Evolutionary conservation across 2,888 invertebrate species (phyloP).

Genomic region (Pemphredon lugubris): DNA sequence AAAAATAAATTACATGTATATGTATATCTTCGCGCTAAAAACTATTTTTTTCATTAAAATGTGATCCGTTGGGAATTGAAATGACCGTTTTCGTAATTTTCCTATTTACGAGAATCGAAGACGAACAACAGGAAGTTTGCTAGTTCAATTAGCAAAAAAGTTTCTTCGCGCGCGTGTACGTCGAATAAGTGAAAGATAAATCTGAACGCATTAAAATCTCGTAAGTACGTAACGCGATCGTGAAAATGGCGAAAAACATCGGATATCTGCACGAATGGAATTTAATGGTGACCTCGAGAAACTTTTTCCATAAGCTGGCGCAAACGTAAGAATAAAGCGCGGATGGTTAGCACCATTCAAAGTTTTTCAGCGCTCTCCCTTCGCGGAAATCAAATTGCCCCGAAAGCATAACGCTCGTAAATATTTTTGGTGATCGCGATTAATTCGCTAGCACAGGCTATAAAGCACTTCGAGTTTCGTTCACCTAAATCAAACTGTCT

Average conservation of each 20-base stretch:
- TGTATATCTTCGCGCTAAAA: no score
- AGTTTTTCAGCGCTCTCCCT: slow-evolving; percentile 27
- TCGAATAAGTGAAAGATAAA: slow-evolving; percentile 21
- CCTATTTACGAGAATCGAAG: no score
- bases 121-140: no score
- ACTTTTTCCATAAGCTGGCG: slow-evolving; percentile 38
- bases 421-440: slow-evolving; percentile 26
- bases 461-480: neutral
- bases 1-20: no score
- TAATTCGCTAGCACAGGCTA: slow-evolving; percentile 9
- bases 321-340: slow-evolving; percentile 8
- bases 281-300: slow-evolving; percentile 11
- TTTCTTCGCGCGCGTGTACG: neutral
- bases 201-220: slow-evolving; percentile 34
- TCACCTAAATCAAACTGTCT: slow-evolving; percentile 9
- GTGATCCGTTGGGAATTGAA: no score
- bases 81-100: no score
- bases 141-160: slow-evolving; percentile 35
- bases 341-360: slow-evolving; percentile 29
- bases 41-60: no score
- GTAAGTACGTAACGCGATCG: neutral
- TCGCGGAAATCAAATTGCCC: slow-evolving; percentile 24
- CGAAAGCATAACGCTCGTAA: slow-evolving; percentile 13
- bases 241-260: neutral
- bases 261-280: neutral